These are phyloP conservation scores for Decapterus maruadsi DNA, from an alignment of 2,797 vertebrate species.

Conservation along the genomic window DNA sequence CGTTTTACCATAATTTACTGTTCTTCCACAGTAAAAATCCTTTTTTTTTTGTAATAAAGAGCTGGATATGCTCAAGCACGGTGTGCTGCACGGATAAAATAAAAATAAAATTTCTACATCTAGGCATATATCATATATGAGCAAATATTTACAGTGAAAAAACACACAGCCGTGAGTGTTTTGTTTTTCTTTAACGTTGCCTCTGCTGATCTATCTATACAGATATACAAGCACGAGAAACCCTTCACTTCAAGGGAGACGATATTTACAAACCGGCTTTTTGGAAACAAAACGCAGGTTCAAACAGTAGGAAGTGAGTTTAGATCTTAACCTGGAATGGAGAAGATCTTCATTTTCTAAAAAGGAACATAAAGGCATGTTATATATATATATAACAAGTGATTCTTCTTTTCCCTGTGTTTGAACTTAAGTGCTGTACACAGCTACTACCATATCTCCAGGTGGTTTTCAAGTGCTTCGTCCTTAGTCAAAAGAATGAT, in stretches of 20 bases:
- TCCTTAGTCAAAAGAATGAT: slow-evolving; percentile 39
- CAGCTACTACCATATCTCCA: slow-evolving; percentile 42
- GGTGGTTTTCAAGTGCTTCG: slow-evolving; percentile 66
- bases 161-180: slow-evolving; percentile 68
- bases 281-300: slow-evolving; percentile 58
- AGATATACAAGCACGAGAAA: slow-evolving; percentile 38
- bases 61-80: slow-evolving; percentile 66
- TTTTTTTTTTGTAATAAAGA: slow-evolving; percentile 54
- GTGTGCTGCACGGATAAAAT: slow-evolving; percentile 67
- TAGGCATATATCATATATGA: slow-evolving; percentile 58
- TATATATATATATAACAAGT: slow-evolving; percentile 14
- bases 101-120: slow-evolving; percentile 65
- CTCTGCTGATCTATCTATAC: slow-evolving; percentile 52
- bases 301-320: slow-evolving; percentile 57
- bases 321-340: slow-evolving; percentile 52
- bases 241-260: slow-evolving; percentile 23
- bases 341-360: slow-evolving; percentile 61
- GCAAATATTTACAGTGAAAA: slow-evolving; percentile 78
- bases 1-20: slow-evolving; percentile 63
- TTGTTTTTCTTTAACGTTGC: slow-evolving; percentile 36
- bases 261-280: slow-evolving; percentile 63
- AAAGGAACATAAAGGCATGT: slow-evolving; percentile 45
- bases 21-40: slow-evolving; percentile 57
- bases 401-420: slow-evolving; percentile 26
- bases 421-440: slow-evolving; percentile 66